These are phyloP conservation scores for Apogon hyalosoma DNA, from an alignment of 2,797 vertebrate genomes.

Conservation along the genomic window DNA sequence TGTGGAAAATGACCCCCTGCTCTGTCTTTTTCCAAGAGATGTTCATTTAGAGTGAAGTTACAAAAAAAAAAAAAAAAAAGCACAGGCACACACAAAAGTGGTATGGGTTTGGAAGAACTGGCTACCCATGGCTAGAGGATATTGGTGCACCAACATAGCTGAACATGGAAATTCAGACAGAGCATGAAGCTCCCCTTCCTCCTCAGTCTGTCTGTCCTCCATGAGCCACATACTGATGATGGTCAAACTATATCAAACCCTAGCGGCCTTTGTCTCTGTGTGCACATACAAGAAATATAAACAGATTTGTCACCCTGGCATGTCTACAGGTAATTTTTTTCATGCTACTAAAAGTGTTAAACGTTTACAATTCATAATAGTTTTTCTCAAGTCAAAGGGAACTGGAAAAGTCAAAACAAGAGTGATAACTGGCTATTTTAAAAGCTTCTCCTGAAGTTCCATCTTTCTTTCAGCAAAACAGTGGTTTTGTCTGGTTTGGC, in stretches of 20 bases:
- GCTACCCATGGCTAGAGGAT: conserved; percentile 34
- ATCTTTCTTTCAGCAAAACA: conserved; percentile 38
- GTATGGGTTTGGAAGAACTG: conserved; percentile 49
- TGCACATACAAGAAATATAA: neutral
- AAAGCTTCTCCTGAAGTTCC: conserved; percentile 23
- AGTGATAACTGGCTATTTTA: conserved; percentile 36
- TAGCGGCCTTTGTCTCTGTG: neutral
- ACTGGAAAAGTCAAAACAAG: conserved; percentile 39
- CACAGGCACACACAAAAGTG: conserved; percentile 12
- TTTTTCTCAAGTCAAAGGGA: conserved; percentile 30
- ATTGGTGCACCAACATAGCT: conserved; percentile 46
- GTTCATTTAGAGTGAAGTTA: conserved; percentile 11
- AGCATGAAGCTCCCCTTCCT: conserved; percentile 38
- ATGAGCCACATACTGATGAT: conserved; percentile 16
- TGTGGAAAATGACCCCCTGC: conserved; percentile 2
- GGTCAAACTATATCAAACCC: conserved; percentile 11
- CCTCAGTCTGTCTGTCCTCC: conserved; percentile 7
- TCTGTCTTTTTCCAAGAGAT: conserved; percentile 18
- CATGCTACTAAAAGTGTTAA: conserved; percentile 12
- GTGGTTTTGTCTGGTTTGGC: conserved; percentile 58
- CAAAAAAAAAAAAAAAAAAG: conserved; percentile 23
- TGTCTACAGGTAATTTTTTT: neutral
- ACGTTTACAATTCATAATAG: conserved; percentile 14
- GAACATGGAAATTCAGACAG: conserved; percentile 58
- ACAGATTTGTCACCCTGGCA: neutral